These are phyloP conservation scores for Parus major DNA, from an alignment of 2,113 vertebrate species.

Conservation along the genomic window DNA sequence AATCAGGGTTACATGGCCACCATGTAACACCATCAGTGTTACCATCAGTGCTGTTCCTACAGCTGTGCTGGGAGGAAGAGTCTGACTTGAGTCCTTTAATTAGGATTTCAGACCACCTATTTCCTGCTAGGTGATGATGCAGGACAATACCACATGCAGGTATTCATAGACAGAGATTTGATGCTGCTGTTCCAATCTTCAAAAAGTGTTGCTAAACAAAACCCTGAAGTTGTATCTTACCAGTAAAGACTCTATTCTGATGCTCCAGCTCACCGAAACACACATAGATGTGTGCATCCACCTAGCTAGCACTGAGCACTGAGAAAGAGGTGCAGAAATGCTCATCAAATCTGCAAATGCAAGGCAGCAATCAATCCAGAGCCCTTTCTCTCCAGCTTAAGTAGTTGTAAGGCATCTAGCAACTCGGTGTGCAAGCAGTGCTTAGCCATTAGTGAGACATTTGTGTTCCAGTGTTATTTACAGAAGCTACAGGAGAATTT, in stretches of 20 bases:
- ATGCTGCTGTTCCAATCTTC: not conserved
- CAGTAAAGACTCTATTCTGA: not conserved
- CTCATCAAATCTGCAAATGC: not conserved
- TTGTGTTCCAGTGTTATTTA: not conserved
- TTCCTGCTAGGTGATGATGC: not conserved
- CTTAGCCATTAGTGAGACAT: not conserved
- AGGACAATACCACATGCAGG: not conserved
- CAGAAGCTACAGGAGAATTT: not conserved
- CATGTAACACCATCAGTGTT: not conserved
- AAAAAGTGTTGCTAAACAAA: not conserved
- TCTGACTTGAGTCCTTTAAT: not conserved
- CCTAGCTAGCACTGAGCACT: not conserved
- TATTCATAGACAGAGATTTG: not conserved
- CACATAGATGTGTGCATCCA: not conserved
- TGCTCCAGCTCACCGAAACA: not conserved
- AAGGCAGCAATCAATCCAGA: not conserved
- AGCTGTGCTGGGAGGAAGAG: not conserved
- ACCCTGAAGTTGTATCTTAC: not conserved
- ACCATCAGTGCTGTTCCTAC: not conserved
- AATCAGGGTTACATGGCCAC: not conserved
- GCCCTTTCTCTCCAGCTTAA: not conserved
- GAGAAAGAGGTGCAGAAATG: not conserved
- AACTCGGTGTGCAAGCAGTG: not conserved
- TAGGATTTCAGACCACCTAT: not conserved
- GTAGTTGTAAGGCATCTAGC: not conserved